Evolutionary conservation across 2,113 vertebrate genomes (phyloP).

Genomic region (Sinocyclocheilus anophthalmus): DNA sequence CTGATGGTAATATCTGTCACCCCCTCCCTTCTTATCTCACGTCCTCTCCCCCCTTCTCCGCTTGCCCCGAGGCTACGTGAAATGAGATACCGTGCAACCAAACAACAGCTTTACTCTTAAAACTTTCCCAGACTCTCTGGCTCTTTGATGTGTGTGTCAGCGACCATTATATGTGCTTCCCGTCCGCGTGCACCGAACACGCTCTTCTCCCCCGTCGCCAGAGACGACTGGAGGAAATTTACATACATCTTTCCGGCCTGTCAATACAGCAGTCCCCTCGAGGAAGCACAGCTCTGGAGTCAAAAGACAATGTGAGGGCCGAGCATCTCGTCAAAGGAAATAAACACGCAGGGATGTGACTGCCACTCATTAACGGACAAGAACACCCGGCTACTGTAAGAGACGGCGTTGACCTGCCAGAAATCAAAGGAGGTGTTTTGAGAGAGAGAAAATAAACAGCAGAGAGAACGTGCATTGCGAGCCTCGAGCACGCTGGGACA

Average conservation of each 20-base stretch:
- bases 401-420: slow-evolving; percentile 8
- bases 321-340: slow-evolving; percentile 19
- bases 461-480: background rate
- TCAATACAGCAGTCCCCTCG: slow-evolving; percentile 65
- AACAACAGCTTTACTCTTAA: slow-evolving; percentile 81
- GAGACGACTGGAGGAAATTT: slow-evolving; percentile 39
- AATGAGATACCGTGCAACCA: slow-evolving; percentile 75
- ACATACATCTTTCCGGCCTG: slow-evolving; percentile 64
- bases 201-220: slow-evolving; percentile 43
- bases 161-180: slow-evolving; percentile 65
- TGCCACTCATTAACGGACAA: slow-evolving; percentile 36
- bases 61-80: slow-evolving; percentile 76
- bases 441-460: slow-evolving; percentile 8
- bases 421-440: slow-evolving; percentile 27
- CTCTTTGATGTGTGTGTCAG: slow-evolving; percentile 78
- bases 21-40: slow-evolving; percentile 44
- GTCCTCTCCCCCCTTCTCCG: slow-evolving; percentile 59
- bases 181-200: background rate
- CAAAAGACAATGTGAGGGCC: background rate
- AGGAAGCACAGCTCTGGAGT: slow-evolving; percentile 59
- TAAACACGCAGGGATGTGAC: slow-evolving; percentile 4
- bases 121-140: slow-evolving; percentile 80
- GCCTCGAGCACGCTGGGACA: slow-evolving; percentile 25
- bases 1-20: slow-evolving; percentile 76
- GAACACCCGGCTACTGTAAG: background rate